Base-by-base conservation (phyloP, 2,888 invertebrate genomes). In the Hypolimnas misippus region DNA sequence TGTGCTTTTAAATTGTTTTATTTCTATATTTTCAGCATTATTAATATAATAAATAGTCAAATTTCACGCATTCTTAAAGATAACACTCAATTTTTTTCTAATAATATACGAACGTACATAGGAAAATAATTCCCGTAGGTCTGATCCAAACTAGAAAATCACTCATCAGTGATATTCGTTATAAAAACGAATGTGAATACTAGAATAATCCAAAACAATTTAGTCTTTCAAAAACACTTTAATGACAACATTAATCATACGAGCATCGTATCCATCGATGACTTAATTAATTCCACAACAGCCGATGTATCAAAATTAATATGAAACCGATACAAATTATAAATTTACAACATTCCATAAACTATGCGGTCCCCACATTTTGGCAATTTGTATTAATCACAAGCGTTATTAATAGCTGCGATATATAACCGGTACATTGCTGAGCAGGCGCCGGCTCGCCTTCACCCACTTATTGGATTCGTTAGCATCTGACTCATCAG, bases 391-490 rank as follows among this genome's bases (percentile, higher is more conserved):
- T 12, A 49, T 29, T 49, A 49, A 49, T 49, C 8, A 14, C 49
- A n/a, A n/a, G 17, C 4, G 12, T 12, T 46, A 49, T 44, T 33
- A 31, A 52, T 44, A 29, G 21, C 10, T 29, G 38, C 21, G 42
- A 52, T 21, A 33, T 44, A 2, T 33, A 52, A 52, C 58, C 52
- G 58, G 44, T 52, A 58, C 17, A 7, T 31, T 10, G 42, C 42
- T 40, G 21, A 5, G 46, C 51, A 44, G 33, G 25, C 59, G 69
- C 72, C 67, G 65, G 84, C 65, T 83, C 75, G 78, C 86, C 86
- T 87, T 87, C 86, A 85, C 87, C 84, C 75, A 86, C 82, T 75
- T 84, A 76, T 73, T 71, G 69, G 77, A 76, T 57, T 64, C 63
- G 66, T 52, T 63, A 60, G 57, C 51, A 46, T 59, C 59, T 63